Evolutionary conservation across 2,113 vertebrate genomes (phyloP).

Genomic region (Toxotes jaculatrix): DNA sequence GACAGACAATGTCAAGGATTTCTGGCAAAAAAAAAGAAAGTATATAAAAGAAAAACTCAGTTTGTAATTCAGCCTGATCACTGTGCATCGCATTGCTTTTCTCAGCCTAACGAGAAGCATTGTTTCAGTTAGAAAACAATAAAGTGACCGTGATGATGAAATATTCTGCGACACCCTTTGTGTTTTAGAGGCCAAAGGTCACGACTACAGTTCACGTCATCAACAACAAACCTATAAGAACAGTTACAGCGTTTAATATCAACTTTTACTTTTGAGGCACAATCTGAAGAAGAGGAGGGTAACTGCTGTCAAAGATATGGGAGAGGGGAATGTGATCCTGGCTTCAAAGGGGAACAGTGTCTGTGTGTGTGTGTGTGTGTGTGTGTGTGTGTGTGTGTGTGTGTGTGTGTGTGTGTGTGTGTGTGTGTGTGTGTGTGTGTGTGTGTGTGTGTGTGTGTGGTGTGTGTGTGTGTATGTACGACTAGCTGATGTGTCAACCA

Average conservation of each 20-base stretch:
- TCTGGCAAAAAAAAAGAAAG: too few relatives aligned
- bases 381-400: slow-evolving; percentile 1
- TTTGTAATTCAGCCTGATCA: neutral
- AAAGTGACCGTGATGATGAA: too few relatives aligned
- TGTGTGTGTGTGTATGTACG: neutral
- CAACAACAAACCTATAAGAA: neutral
- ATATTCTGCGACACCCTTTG: neutral
- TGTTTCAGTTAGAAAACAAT: neutral
- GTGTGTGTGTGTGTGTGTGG: neutral
- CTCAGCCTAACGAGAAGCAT: neutral
- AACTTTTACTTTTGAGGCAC: neutral
- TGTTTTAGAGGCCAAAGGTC: slow-evolving; percentile 4
- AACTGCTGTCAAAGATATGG: neutral
- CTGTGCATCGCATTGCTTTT: neutral
- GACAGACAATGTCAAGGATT: too few relatives aligned
- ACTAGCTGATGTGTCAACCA: slow-evolving; percentile 1
- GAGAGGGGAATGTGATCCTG: neutral
- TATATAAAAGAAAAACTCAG: too few relatives aligned
- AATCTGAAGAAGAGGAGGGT: neutral
- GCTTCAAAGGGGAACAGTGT: slow-evolving; percentile 4
- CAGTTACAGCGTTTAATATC: neutral
- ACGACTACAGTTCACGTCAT: slow-evolving; percentile 3
- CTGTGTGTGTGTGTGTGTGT: slow-evolving; percentile 1
- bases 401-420: neutral
- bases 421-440: neutral